A percentile compares a stretch with the other conserved stretches of the same genome.
These are phyloP conservation scores for Lepidostoma basale DNA, from an alignment of 1,140 invertebrate species.

Conservation along the genomic window DNA sequence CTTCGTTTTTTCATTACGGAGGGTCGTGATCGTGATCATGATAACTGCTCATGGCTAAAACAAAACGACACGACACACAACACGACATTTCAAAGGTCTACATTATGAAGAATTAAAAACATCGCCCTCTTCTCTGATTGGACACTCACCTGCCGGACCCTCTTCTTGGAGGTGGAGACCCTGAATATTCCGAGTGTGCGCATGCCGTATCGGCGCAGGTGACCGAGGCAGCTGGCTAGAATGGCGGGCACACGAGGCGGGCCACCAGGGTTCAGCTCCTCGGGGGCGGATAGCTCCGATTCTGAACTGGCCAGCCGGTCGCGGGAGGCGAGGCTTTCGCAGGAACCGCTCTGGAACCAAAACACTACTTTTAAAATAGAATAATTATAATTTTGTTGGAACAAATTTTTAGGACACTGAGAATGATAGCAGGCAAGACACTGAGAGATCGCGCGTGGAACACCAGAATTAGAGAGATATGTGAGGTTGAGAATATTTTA, in stretches of 20 bases:
- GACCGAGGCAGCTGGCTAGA: constrained; percentile 77
- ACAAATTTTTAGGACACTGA: no score
- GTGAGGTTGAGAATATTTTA: no score
- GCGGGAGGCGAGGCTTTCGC: constrained; percentile 68
- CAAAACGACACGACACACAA: no score
- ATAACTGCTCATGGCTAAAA: no score
- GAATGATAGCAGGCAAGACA: no score
- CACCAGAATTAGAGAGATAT: no score
- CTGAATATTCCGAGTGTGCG: constrained; percentile 87
- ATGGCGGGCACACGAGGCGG: constrained; percentile 68
- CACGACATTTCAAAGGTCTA: no score
- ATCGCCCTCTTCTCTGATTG: background rate
- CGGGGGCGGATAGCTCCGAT: constrained; percentile 59
- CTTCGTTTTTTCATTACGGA: no score
- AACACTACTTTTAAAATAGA: background rate
- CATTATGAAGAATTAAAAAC: no score
- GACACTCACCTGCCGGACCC: constrained; percentile 80
- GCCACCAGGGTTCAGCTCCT: constrained; percentile 49
- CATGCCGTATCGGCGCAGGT: constrained; percentile 80
- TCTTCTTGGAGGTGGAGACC: constrained; percentile 88
- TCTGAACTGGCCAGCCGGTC: constrained; percentile 65
- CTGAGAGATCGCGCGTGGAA: no score
- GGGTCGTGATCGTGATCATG: no score
- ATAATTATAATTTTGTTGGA: no score
- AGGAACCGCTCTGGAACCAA: constrained; percentile 67